Evolutionary conservation across 2,888 invertebrate species (phyloP), one percentile per base, ranked within the genome.

Genomic region (Rhagium mordax): DNA sequence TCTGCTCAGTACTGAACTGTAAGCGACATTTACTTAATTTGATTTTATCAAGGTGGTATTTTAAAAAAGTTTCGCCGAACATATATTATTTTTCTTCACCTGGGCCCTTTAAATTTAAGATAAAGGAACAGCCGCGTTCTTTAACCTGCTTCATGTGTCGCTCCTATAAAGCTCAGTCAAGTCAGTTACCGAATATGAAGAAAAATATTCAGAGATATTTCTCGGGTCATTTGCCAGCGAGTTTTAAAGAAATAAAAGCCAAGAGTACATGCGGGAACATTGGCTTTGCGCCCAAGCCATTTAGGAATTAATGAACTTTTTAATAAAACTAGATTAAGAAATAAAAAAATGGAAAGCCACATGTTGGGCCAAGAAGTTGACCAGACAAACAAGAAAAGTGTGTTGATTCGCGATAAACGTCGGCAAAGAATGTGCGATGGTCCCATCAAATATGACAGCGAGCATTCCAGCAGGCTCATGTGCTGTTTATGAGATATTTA

Each of bases 401-500:
- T 78, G 84, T 84, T 84, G 84, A 84, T 83, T 83, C 84, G 75
- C 76, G 76, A 71, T 74, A 74, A 73, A 83, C 82, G 83, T 81
- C 79, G 81, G 78, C 79, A 79, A 83, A 82, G 86, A 86, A 86
- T 86, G 86, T 82, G 78, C 84, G 82, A 84, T 84, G 85, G 85
- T 84, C 83, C 83, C 85, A 86, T 87, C 87, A 86, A 86, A 87
- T 86, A 88, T 87, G 88, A 87, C 87, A 86, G 85, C 84, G 84
- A 82, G 82, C 86, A 86, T 87, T 87, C 87, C 85, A 80, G 80
- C 81, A 84, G 84, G 83, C 86, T 87, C 87, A 86, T 86, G 88
- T 88, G 88, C 88, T 88, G 88, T 89, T 89, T 89, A 89, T 89
- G 89, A 88, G 88, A 88, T 87, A 88, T 88, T 87, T 89, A 89